These are phyloP conservation scores for Platycheirus rosarum DNA, from an alignment of 2,888 invertebrate genomes.

Conservation along the genomic window DNA sequence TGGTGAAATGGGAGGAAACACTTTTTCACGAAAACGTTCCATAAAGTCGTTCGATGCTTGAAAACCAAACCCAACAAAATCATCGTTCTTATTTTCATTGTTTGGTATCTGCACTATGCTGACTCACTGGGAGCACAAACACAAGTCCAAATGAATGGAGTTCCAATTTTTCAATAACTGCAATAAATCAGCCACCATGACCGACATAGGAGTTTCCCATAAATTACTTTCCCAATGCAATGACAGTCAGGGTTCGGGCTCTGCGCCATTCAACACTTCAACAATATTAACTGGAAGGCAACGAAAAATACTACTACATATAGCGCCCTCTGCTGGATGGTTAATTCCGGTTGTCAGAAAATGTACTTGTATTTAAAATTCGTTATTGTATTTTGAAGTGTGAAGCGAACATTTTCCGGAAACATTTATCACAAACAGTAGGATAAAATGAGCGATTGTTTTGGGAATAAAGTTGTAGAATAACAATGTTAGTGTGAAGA, in stretches of 20 bases:
- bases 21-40: slow-evolving; percentile 50
- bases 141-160: slow-evolving; percentile 53
- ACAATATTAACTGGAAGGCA: slow-evolving; percentile 30
- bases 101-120: no score
- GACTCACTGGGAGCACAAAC: slow-evolving; percentile 3
- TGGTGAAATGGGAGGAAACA: neutral
- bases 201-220: slow-evolving; percentile 79
- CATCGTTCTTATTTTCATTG: slow-evolving; percentile 6
- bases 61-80: slow-evolving; percentile 51
- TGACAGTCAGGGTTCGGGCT: slow-evolving; percentile 31
- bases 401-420: slow-evolving; percentile 14
- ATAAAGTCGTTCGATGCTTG: slow-evolving; percentile 52
- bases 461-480: no score
- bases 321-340: slow-evolving; percentile 17
- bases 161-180: slow-evolving; percentile 82
- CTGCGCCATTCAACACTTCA: slow-evolving; percentile 61
- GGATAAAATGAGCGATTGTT: neutral
- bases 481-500: no score
- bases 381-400: slow-evolving; percentile 23
- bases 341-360: slow-evolving; percentile 67
- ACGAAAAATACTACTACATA: neutral
- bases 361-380: slow-evolving; percentile 31
- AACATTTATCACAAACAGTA: slow-evolving; percentile 27
- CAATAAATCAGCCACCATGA: slow-evolving; percentile 81
- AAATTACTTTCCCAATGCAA: slow-evolving; percentile 77